These are phyloP conservation scores for Episyrphus balteatus DNA, from an alignment of 1,140 invertebrate species.

Conservation along the genomic window DNA sequence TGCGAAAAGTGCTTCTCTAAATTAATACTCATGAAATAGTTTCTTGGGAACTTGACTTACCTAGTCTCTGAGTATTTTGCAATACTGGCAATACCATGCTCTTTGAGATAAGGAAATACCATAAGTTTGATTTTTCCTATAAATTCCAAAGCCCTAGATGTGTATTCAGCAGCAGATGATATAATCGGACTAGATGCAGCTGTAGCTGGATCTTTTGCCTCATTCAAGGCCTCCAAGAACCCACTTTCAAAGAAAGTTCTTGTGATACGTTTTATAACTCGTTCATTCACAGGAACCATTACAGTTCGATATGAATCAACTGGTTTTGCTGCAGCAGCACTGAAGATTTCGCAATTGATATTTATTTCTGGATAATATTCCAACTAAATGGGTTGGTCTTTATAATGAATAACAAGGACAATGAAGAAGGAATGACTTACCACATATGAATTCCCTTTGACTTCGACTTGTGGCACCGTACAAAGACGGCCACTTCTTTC, in stretches of 20 bases:
- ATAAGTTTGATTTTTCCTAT: conserved; percentile 23
- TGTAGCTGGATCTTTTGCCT: conserved; percentile 29
- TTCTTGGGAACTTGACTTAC: no score
- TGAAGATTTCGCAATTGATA: conserved; percentile 11
- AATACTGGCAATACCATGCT: conserved; percentile 28
- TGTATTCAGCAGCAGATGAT: conserved; percentile 20
- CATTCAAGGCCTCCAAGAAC: conserved; percentile 42
- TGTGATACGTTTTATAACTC: conserved; percentile 39
- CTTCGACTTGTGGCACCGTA: conserved; percentile 6
- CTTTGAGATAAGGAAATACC: conserved; percentile 35
- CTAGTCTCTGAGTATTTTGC: conserved; percentile 37
- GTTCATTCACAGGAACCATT: conserved; percentile 38
- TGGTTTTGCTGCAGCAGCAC: background rate
- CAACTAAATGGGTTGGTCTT: conserved; percentile 8
- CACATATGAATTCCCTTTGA: conserved; percentile 5
- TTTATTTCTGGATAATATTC: conserved; percentile 16
- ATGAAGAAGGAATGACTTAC: background rate
- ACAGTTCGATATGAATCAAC: conserved; percentile 22
- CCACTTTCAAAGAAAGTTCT: conserved; percentile 46
- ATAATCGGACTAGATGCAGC: conserved; percentile 32
- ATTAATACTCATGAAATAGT: no score
- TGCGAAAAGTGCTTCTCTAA: no score
- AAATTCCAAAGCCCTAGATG: conserved; percentile 24
- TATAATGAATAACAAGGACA: background rate
- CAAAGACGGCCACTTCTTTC: conserved; percentile 5